These are phyloP conservation scores for Temnothorax longispinosus DNA, from an alignment of 1,140 invertebrate species.

Conservation along the genomic window DNA sequence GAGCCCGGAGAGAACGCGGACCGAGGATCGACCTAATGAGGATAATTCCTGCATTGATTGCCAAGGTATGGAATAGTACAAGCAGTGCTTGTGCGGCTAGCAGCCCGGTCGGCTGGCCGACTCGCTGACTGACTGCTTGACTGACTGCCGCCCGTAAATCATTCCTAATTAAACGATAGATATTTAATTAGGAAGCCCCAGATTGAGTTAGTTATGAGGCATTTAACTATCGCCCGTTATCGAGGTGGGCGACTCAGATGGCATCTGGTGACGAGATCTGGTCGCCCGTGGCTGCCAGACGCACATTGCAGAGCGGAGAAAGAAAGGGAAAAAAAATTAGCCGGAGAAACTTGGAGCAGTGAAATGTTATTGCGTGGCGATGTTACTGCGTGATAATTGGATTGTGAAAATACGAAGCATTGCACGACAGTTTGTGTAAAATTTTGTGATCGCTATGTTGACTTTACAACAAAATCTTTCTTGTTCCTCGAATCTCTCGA, in stretches of 20 bases:
- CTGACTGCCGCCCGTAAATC: slow-evolving; percentile 80
- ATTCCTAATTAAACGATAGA: slow-evolving; percentile 85
- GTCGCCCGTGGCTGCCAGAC: slow-evolving; percentile 65
- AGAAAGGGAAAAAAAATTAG: slow-evolving; percentile 53
- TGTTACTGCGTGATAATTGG: background rate
- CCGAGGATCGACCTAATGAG: slow-evolving; percentile 82
- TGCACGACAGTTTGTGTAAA: background rate
- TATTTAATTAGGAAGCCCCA: slow-evolving; percentile 81
- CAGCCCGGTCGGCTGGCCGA: slow-evolving; percentile 48
- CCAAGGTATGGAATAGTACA: slow-evolving; percentile 75
- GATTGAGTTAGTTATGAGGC: slow-evolving; percentile 83
- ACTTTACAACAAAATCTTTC: background rate
- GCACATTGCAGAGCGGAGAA: slow-evolving; percentile 45
- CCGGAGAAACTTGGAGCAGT: slow-evolving; percentile 4
- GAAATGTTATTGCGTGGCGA: slow-evolving; percentile 6
- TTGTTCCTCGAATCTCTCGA: background rate
- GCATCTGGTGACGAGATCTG: slow-evolving; percentile 78
- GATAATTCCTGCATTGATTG: slow-evolving; percentile 85
- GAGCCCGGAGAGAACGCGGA: slow-evolving; percentile 64
- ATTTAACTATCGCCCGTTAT: slow-evolving; percentile 77
- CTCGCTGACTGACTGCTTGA: slow-evolving; percentile 48
- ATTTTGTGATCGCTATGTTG: background rate
- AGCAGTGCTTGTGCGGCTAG: slow-evolving; percentile 67
- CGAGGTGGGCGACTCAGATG: slow-evolving; percentile 77
- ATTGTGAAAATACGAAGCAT: background rate